Base-by-base conservation (phyloP, 2,888 invertebrate species). In the Neoitamus cyanurus region DNA sequence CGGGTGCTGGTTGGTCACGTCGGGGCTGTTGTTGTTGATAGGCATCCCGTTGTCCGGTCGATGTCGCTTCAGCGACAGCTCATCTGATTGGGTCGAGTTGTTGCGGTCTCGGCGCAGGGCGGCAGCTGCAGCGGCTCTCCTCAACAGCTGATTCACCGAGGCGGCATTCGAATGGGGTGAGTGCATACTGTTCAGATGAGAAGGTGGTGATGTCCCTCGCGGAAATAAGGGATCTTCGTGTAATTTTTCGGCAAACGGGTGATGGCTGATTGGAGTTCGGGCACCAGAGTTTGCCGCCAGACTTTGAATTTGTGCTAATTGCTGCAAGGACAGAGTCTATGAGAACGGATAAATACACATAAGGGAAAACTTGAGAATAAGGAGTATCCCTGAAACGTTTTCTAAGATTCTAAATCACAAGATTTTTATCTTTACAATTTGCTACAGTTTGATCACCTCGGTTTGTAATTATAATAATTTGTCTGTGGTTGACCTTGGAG, bases 221-320 rank as follows among this genome's bases (percentile, higher is more conserved):
- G 90, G 89, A 88, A 91, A 91, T 86, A 92, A 80, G 84, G 91
- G 90, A 85, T 93, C 93, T 87, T 93, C 93, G 86, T 92, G 91
- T 88, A 92, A 88, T 89, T 91, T 92, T 82, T 92, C 92, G 82
- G 91, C 89, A 88, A 91, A 89, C 36, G 90, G 90, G 86, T 91
- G 90, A 86, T 91, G 90, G 87, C 90, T 91, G 88, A 93, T 91
- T 85, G 94, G 92, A 87, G 94, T 92, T 88, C 94, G 92, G 88
- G 93, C 92, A 85, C 90, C 90, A 84, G 90, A 88, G 88, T 91
- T 91, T 82, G 82, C 78, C 87, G 94, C 94, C 90, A 94, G 91
- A 90, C 93, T 94, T 91, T 94, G 93, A 90, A 93, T 93, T 90
- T 93, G 95, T 88, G 94, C 93, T 91, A 95, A 90, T 92, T 93